A percentile compares a stretch with the other conserved stretches of the same genome.
Conservation (phyloP, 2,113 vertebrate species). For the Alces alces region DNA sequence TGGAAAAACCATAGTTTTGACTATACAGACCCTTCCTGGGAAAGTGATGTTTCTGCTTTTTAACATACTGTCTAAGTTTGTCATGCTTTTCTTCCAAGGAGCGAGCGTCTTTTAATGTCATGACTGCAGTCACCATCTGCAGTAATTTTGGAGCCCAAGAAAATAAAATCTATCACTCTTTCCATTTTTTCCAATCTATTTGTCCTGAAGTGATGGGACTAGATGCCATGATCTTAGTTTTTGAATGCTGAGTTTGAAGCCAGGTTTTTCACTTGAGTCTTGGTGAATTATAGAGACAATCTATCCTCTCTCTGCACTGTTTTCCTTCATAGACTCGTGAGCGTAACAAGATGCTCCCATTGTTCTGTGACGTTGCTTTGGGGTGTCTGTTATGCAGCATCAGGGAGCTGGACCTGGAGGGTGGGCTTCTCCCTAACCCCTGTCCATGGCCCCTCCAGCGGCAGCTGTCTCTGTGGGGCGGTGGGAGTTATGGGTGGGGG, state of each 20-base stretch:
- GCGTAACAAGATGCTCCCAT: fast-evolving
- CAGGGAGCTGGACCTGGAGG: neutral
- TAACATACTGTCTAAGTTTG: neutral
- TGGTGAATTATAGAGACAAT: neutral
- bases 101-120: neutral
- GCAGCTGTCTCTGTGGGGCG: neutral
- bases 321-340: neutral
- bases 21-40: neutral
- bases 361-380: too few species aligned
- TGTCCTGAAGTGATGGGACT: neutral
- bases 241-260: neutral
- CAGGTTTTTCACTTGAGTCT: neutral
- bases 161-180: neutral
- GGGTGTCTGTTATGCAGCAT: fast-evolving
- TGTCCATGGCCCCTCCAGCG: neutral
- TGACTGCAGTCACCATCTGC: neutral
- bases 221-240: neutral
- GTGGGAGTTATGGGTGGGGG: neutral
- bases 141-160: neutral
- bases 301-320: neutral
- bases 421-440: neutral
- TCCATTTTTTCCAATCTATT: neutral
- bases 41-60: neutral
- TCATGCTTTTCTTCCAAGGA: neutral
- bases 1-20: neutral